Conservation (phyloP, 2,797 vertebrate genomes). For the Salarias fasciatus region DNA sequence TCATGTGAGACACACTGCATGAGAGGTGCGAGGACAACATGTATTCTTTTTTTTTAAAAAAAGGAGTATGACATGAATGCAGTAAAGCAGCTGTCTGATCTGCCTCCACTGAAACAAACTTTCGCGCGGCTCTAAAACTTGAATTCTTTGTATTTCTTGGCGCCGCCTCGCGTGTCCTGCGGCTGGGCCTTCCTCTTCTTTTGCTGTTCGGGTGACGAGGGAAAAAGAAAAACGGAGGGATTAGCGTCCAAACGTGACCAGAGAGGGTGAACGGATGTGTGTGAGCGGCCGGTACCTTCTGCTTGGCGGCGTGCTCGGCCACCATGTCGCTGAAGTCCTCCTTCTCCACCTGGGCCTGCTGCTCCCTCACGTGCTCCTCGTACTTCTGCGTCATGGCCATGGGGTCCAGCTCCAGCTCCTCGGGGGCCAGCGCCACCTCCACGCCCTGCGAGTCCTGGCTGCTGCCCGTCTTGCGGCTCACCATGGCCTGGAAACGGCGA, state of each 20-base stretch:
- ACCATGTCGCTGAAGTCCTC: slow-evolving; percentile 99
- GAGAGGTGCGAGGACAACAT: neutral
- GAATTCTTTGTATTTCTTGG: slow-evolving; percentile 97
- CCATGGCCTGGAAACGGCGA: slow-evolving; percentile 78
- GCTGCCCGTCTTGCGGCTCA: slow-evolving; percentile 84
- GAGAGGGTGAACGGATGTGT: no score
- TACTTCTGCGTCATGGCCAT: slow-evolving; percentile 98
- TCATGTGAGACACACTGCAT: slow-evolving; percentile 8
- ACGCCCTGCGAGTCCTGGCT: slow-evolving; percentile 90
- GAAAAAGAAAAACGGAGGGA: neutral
- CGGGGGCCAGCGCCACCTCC: slow-evolving; percentile 92
- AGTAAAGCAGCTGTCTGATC: no score
- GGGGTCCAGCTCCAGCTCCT: slow-evolving; percentile 94
- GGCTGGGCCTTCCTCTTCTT: slow-evolving; percentile 95
- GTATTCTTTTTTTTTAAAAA: neutral
- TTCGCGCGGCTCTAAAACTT: slow-evolving; percentile 87
- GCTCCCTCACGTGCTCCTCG: slow-evolving; percentile 92
- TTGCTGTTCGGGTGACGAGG: slow-evolving; percentile 78
- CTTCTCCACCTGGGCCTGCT: slow-evolving; percentile 96
- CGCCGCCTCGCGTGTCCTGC: slow-evolving; percentile 88
- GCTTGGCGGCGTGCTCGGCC: slow-evolving; percentile 94
- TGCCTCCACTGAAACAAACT: no score
- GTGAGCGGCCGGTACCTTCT: slow-evolving; percentile 83
- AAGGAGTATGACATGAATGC: slow-evolving; percentile 13
- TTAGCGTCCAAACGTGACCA: slow-evolving; percentile 22